A percentile compares a stretch with the other conserved stretches of the same genome.
Conservation (phyloP, 2,888 invertebrate genomes). For the Uropetala carovei region DNA sequence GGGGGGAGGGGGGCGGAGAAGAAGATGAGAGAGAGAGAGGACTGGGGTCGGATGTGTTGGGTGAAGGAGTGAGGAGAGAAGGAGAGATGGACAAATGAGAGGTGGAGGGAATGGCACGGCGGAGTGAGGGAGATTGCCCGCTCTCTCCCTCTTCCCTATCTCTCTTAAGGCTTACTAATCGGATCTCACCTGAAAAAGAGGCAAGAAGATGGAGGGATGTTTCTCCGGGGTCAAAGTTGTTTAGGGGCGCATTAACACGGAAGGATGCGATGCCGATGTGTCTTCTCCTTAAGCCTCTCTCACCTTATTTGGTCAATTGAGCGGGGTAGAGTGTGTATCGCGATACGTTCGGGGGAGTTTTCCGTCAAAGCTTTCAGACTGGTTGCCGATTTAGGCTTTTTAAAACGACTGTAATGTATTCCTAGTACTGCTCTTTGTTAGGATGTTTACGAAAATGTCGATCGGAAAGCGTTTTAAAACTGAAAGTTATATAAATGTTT, state of each 20-base stretch:
- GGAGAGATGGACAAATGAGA: neutral
- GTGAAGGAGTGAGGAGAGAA: slow-evolving; percentile 3
- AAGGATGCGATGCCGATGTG: neutral
- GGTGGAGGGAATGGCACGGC: neutral
- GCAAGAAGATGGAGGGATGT: neutral
- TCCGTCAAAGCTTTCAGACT: no score
- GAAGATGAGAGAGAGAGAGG: neutral
- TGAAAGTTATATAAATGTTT: no score
- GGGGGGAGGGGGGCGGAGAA: neutral
- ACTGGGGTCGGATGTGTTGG: neutral
- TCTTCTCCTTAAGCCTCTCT: neutral
- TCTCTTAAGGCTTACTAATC: neutral
- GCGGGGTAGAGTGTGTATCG: neutral
- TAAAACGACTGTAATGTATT: no score
- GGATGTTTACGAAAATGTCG: no score
- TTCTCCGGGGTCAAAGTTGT: neutral
- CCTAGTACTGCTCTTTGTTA: no score
- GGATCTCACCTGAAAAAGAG: neutral
- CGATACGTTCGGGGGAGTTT: no score
- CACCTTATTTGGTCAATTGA: neutral
- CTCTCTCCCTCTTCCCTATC: neutral
- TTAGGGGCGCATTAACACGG: neutral
- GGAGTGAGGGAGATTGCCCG: neutral
- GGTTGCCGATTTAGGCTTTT: no score
- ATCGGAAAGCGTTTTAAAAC: no score